Evolutionary conservation across 35 echinoderm and acorn worm genomes (phyloP).

Genomic region (Apostichopus californicus): DNA sequence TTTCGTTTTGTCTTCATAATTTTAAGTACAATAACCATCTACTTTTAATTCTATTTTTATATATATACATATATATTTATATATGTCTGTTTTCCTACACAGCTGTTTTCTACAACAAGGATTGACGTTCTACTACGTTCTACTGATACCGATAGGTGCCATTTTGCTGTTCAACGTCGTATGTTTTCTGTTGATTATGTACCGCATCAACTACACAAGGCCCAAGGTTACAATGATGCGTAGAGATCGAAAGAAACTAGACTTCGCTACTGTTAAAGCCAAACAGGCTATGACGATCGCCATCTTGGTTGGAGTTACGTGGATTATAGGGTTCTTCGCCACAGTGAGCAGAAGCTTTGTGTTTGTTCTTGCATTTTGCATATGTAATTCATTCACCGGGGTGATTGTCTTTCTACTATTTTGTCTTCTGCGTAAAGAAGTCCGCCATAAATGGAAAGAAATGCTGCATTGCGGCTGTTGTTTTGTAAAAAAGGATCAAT

Average conservation of each 20-base stretch:
- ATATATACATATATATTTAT: background rate
- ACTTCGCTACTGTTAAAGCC: background rate
- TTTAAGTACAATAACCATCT: too few species aligned
- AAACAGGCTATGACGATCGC: slow-evolving; percentile 68
- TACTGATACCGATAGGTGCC: slow-evolving; percentile 47
- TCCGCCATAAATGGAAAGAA: slow-evolving; percentile 61
- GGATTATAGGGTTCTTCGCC: slow-evolving; percentile 80
- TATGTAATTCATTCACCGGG: slow-evolving; percentile 73
- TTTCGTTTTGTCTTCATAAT: too few species aligned
- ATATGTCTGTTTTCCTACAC: background rate
- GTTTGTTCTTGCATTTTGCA: slow-evolving; percentile 73
- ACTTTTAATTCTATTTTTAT: too few species aligned
- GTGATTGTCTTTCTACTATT: slow-evolving; percentile 81
- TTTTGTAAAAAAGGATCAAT: background rate
- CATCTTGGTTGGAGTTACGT: slow-evolving; percentile 77
- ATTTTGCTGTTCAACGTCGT: slow-evolving; percentile 41
- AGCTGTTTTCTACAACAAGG: slow-evolving; percentile 39
- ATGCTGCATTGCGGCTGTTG: background rate
- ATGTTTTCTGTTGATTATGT: slow-evolving; percentile 6
- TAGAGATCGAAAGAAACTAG: background rate
- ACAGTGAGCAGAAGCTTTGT: slow-evolving; percentile 38
- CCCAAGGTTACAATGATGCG: slow-evolving; percentile 54
- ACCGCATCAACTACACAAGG: slow-evolving; percentile 51
- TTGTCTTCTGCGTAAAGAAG: slow-evolving; percentile 71
- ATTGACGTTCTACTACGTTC: background rate